These are phyloP conservation scores for Bradypodion ventrale DNA, from an alignment of 2,797 vertebrate species.

Conservation along the genomic window DNA sequence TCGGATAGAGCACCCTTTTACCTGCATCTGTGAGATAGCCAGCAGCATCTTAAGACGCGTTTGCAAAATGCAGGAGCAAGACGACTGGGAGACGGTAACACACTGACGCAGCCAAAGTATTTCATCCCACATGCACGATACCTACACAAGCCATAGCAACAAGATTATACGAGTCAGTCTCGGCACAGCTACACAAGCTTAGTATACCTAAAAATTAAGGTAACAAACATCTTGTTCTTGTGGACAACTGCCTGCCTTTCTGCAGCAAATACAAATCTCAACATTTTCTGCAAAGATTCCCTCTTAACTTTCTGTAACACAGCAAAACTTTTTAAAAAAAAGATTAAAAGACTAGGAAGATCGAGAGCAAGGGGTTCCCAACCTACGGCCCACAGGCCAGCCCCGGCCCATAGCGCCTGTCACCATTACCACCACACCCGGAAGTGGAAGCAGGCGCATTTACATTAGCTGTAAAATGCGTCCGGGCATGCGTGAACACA, in stretches of 20 bases:
- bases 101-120: constrained; percentile 88
- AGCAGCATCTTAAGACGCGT: constrained; percentile 90
- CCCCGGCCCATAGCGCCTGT: too few species aligned
- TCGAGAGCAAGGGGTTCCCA: too few species aligned
- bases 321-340: too few species aligned
- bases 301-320: neutral
- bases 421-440: too few species aligned
- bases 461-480: too few species aligned
- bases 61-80: constrained; percentile 89
- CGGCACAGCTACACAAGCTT: neutral
- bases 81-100: constrained; percentile 83
- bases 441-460: too few species aligned
- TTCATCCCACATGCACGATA: constrained; percentile 90
- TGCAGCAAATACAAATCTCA: neutral
- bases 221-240: neutral
- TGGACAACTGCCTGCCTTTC: neutral
- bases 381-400: too few species aligned
- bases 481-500: too few species aligned
- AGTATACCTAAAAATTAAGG: neutral
- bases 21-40: constrained; percentile 87
- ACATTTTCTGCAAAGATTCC: neutral
- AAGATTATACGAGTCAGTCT: neutral
- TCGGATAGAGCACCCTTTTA: constrained; percentile 29
- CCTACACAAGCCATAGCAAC: constrained; percentile 67
- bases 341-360: too few species aligned